A percentile compares a stretch with the other conserved stretches of the same genome.
Conservation (phyloP, 2,888 invertebrate genomes). For the Biston stratarius region DNA sequence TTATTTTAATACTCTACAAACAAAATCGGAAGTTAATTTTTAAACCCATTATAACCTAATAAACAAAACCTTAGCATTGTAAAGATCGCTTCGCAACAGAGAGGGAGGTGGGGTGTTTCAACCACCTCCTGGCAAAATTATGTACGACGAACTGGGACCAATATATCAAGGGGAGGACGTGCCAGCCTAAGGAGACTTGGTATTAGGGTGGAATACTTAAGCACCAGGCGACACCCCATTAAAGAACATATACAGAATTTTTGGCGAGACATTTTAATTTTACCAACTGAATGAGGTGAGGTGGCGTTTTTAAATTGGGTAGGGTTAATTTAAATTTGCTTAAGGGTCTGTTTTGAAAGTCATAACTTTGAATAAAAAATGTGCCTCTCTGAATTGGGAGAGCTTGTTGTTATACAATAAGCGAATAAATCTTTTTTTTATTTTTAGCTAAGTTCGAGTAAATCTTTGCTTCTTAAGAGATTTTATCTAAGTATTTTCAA, state of each 20-base stretch:
- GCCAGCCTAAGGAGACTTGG: conserved; percentile 86
- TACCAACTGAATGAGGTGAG: conserved; percentile 61
- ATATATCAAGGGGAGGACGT: conserved; percentile 87
- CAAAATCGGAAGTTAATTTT: conserved; percentile 44
- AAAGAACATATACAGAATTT: conserved; percentile 85
- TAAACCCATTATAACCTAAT: conserved; percentile 76
- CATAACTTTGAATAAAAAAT: conserved; percentile 18
- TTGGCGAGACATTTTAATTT: conserved; percentile 84
- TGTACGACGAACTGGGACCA: conserved; percentile 87
- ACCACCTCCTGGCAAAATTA: conserved; percentile 83
- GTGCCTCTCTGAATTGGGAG: conserved; percentile 3
- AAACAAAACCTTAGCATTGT: conserved; percentile 84
- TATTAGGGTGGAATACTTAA: conserved; percentile 86
- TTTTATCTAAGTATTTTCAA: no score
- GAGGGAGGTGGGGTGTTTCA: conserved; percentile 69
- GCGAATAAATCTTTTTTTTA: conserved; percentile 1
- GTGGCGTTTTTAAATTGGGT: conserved; percentile 52
- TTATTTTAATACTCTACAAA: background rate
- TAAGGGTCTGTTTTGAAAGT: conserved; percentile 24
- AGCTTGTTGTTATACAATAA: conserved; percentile 9
- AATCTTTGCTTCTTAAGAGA: no score
- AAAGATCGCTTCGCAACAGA: conserved; percentile 71
- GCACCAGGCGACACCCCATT: conserved; percentile 86
- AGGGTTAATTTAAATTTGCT: conserved; percentile 41
- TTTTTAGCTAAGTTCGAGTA: background rate